Base-by-base conservation (phyloP, 2,888 invertebrate species). In the Orchesella flavescens region DNA sequence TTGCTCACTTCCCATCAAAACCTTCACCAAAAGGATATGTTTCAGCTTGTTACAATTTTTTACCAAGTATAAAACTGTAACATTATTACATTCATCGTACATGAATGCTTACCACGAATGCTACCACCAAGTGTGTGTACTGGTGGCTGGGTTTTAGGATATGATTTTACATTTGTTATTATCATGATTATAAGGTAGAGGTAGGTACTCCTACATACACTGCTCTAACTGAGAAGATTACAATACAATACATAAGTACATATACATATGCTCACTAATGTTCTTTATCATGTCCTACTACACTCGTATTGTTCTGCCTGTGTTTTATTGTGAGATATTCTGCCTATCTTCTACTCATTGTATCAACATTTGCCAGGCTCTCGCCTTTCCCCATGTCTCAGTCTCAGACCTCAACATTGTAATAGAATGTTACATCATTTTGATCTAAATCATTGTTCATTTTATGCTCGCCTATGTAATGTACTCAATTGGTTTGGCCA, bases 361-460 rank as follows among this genome's bases (percentile, higher is more conserved):
- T n/a, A n/a, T n/a, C n/a, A n/a, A 7, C 34, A 4, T 34, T 34
- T 34, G 34, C 34, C 34, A 34, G 34, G 34, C 71, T 80, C 72
- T 80, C 72, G 74, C 61, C 57, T 81, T 81, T 81, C 81, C 81
- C 81, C 73, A 66, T 63, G 19, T 9, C 17, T 55, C n/a, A 68
- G 13, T 19, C 9, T 49, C 43, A 46, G 24, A 23, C 57, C 7
- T 24, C 57, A 55, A 55, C 61, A 76, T 65, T 63, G 12, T 12
- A 34, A 34, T 34, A 34, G 34, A 34, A 34, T 65, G 66, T 65
- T 53, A 53, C 61, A 74, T 43, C 44, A 46, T 34, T 44, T 34
- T 24, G 72, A 72, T 79, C 63, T 71, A 79, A 81, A 75, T 81
- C 81, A 81, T 81, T 81, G 74, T 81, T 81, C 75, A 73, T 75